Evolutionary conservation across 2,888 invertebrate species (phyloP).

Genomic region (Rhagophthalmus giganteus): DNA sequence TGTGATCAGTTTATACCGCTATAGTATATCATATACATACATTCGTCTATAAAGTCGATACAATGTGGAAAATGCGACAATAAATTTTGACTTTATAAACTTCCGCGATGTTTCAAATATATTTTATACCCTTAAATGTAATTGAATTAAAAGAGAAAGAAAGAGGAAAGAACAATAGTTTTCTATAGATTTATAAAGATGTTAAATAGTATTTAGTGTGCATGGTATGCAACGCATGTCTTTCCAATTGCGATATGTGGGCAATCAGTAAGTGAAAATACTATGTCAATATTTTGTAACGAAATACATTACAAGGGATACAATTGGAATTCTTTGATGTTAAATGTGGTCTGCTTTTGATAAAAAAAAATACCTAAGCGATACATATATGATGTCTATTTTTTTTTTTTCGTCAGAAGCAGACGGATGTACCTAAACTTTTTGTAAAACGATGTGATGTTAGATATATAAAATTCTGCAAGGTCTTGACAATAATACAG

Average conservation of each 20-base stretch:
- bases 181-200: slow-evolving; percentile 55
- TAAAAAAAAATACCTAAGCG: too few relatives aligned
- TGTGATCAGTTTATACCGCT: slow-evolving; percentile 53
- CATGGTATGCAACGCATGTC: slow-evolving; percentile 17
- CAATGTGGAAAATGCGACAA: slow-evolving; percentile 32
- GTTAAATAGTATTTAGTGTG: slow-evolving; percentile 40
- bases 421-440: too few relatives aligned
- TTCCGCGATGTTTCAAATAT: slow-evolving; percentile 51
- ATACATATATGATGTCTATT: slow-evolving; percentile 23
- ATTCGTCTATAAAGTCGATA: slow-evolving; percentile 26
- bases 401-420: too few relatives aligned
- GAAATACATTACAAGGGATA: slow-evolving; percentile 21
- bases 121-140: slow-evolving; percentile 54
- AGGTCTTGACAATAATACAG: slow-evolving; percentile 28
- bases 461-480: slow-evolving; percentile 20
- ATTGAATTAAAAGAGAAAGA: slow-evolving; percentile 40
- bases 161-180: slow-evolving; percentile 54
- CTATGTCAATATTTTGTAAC: slow-evolving; percentile 36
- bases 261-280: slow-evolving; percentile 44
- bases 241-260: slow-evolving; percentile 43
- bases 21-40: slow-evolving; percentile 34
- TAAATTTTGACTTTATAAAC: slow-evolving; percentile 37
- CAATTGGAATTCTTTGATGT: slow-evolving; percentile 19
- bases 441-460: slow-evolving; percentile 29
- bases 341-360: too few relatives aligned